Evolutionary conservation across 64 coral and sea anemone species (phyloP).

Genomic region (Cladopsammia gracilis): DNA sequence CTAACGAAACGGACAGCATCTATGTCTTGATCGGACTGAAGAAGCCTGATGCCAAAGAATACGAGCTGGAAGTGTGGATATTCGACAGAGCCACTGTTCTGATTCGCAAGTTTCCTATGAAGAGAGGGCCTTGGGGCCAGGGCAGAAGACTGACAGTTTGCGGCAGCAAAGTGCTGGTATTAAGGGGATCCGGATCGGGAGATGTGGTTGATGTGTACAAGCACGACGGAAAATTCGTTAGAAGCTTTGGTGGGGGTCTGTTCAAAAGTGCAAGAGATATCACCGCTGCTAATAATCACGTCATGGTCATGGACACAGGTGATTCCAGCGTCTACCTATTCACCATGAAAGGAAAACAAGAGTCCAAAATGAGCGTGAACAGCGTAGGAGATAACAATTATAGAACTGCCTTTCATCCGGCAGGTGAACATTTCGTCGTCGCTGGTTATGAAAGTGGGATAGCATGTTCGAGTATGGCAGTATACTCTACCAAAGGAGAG

Average conservation of each 20-base stretch:
- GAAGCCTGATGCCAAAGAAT: too few species aligned
- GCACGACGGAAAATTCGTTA: background rate
- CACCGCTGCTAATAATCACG: background rate
- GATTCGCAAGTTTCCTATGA: background rate
- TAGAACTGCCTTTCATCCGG: background rate
- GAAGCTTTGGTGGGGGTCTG: background rate
- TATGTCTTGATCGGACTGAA: too few species aligned
- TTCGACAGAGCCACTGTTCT: too few species aligned
- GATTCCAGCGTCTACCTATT: background rate
- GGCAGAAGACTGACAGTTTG: background rate
- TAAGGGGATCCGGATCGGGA: background rate
- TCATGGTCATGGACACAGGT: background rate
- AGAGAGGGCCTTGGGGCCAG: background rate
- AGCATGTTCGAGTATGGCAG: too few species aligned
- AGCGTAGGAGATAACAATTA: background rate
- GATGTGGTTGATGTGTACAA: background rate
- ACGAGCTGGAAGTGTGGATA: too few species aligned
- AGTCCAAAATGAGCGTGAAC: background rate
- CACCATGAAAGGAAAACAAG: background rate
- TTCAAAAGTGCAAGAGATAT: background rate
- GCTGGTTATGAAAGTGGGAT: background rate
- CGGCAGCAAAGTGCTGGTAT: background rate
- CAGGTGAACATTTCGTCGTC: background rate
- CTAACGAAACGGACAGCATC: too few species aligned
- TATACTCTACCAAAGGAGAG: background rate